These are phyloP conservation scores for Drosophila saltans DNA, from an alignment of 1,140 invertebrate genomes.

Conservation along the genomic window DNA sequence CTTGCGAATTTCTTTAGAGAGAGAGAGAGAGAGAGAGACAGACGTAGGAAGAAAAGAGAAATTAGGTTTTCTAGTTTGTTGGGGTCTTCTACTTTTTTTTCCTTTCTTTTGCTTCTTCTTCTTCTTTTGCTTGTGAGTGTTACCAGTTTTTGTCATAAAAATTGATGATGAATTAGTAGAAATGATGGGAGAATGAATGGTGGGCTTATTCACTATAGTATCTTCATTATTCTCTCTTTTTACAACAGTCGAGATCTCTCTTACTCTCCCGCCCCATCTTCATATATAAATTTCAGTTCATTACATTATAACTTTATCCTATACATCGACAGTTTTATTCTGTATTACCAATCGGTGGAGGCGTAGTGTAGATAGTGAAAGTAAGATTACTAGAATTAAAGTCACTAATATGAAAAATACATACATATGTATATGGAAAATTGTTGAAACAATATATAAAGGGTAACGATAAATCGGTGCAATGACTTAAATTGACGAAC, in stretches of 20 bases:
- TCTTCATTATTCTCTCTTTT: not conserved
- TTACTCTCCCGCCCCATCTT: too few species aligned
- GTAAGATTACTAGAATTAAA: too few species aligned
- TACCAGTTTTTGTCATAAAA: slow-evolving; percentile 3
- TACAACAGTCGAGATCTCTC: too few species aligned
- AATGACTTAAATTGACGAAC: slow-evolving; percentile 13
- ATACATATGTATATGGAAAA: too few species aligned
- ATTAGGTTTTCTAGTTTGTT: slow-evolving; percentile 53
- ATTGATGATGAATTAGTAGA: not conserved
- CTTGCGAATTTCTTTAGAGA: slow-evolving; percentile 69
- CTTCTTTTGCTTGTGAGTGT: slow-evolving; percentile 7
- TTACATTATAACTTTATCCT: too few species aligned
- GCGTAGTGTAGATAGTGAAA: too few species aligned
- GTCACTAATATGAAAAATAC: too few species aligned
- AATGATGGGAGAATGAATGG: not conserved
- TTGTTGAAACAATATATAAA: too few species aligned
- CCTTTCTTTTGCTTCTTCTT: slow-evolving; percentile 14
- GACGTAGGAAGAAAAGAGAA: slow-evolving; percentile 52
- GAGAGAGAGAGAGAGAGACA: slow-evolving; percentile 11
- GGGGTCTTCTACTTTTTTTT: slow-evolving; percentile 18
- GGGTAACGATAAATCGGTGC: not conserved
- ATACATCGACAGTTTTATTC: too few species aligned
- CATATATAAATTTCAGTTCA: too few species aligned
- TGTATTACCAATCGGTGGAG: too few species aligned
- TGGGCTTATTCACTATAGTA: not conserved